Conservation (phyloP, 2,888 invertebrate genomes). For the Chrysopilus asiliformis region DNA sequence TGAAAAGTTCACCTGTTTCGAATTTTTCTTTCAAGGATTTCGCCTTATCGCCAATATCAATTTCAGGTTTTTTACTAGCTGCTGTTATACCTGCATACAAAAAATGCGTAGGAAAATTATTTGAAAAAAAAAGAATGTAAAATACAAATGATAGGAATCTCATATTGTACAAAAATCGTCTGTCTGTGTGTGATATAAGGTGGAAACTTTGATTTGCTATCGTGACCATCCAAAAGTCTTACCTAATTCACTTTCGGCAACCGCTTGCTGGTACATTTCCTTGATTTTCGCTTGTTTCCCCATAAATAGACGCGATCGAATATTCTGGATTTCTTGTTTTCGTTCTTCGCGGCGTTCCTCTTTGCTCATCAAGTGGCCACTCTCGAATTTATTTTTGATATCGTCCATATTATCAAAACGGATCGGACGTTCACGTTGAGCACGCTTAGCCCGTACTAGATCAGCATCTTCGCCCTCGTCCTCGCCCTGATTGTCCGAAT, state of each 20-base stretch:
- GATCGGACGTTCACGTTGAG: conserved; percentile 58
- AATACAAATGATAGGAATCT: too few relatives aligned
- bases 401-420: conserved; percentile 74
- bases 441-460: conserved; percentile 43
- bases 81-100: conserved; percentile 38
- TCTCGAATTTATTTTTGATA: conserved; percentile 70
- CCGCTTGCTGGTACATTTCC: conserved; percentile 83
- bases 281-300: conserved; percentile 85
- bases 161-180: not conserved
- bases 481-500: conserved; percentile 44
- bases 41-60: conserved; percentile 43
- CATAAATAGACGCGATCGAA: conserved; percentile 72
- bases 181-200: not conserved
- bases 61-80: conserved; percentile 39
- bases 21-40: conserved; percentile 63
- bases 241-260: conserved; percentile 62
- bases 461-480: conserved; percentile 48
- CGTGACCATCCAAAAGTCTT: too few relatives aligned
- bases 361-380: conserved; percentile 41
- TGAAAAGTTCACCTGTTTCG: conserved; percentile 60
- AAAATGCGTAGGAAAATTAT: not conserved
- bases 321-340: conserved; percentile 79
- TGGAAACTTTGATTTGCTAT: not conserved
- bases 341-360: conserved; percentile 66
- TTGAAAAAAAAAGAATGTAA: not conserved